Base-by-base conservation (phyloP, 2,797 vertebrate genomes). In the Zenarchopterus dispar region DNA sequence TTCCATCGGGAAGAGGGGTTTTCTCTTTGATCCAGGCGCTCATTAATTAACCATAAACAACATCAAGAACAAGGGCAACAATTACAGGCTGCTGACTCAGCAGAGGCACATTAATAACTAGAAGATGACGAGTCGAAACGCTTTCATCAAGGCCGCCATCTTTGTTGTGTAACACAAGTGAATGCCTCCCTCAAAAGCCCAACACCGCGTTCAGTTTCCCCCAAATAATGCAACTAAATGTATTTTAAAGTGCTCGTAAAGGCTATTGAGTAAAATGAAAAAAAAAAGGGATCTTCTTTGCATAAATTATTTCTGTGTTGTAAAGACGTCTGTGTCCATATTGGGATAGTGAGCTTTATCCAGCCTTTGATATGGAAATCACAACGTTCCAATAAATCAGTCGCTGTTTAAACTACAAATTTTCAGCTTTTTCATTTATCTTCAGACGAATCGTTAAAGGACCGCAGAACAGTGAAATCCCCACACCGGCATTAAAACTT, bases 11-110 rank as follows among this genome's bases (percentile, higher is more conserved):
- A 85, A 70, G 62, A 19, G 62, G 66, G 82, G 78, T 78, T 80
- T 80, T 84, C 74, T 75, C 80, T 90, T 90, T 92, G 83, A 90
- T 91, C 86, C 78, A 5, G 42, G 0, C 59, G 55, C 88, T 89
- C 85, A 89, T 92, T 91, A 90, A 90, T 88, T 85, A 89, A 64
- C 69, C 82, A 89, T 75, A 80, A 88, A 81, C 80, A 87, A 84
- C 85, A 89, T 76, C 75, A 77, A 72, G 71, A 89, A 81, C 87
- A 86, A 82, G 84, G 75, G 84, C 82, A 88, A 81, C 83, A 87
- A 90, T 89, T 86, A 91, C 79, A 55, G 80, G 78, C 75, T 55
- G 52, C 70, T 24, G 42, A 71, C 71, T 80, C 33, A 36, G 33
- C 11, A 36, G 48, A 59, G 67, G 54, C 6, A 46, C 53, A 4